Base-by-base conservation (phyloP, 2,888 invertebrate species). In the Omphaloscelis lunosa region DNA sequence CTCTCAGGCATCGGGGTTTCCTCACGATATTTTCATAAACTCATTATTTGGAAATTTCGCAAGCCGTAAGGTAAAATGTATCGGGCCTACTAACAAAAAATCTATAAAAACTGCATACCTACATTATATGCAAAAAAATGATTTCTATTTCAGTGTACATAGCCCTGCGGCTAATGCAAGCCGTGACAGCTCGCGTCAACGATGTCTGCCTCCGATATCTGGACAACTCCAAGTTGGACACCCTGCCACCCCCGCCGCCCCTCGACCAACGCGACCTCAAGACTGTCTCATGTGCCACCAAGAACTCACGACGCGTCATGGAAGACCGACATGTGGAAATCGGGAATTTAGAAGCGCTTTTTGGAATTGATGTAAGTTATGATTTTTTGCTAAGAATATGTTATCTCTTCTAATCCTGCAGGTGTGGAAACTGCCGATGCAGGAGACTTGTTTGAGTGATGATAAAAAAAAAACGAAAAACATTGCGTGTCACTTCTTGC, bases 291-390 rank as follows among this genome's bases (percentile, higher is more conserved):
- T 97, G 97, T 89, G 98, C 98, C 72, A 97, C 98, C 48, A 98
- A 98, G 95, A 99, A 99, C 95, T 97, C 97, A 56, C 97, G 99
- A 74, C 97, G 99, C 77, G 98, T 97, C 92, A 99, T 99, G 99
- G 99, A 99, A 95, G 99, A 99, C 94, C 97, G 99, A 68, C 98
- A 99, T 92, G 97, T 98, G 7, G 97, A 98, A 90, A 97, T 99
- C 79, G 98, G 98, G 70, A 98, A 99, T 92, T 97, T 99, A 89
- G 98, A 99, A 93, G 97, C 97, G 34, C 97, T 99, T 86, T 99
- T 98, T 95, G 98, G 97, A 90, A 97, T 98, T 88, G 97, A 98
- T 97, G 98, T 98, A 92, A 91, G 92, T 90, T 56, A 34, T 59
- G 29, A 20, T 58, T 27, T 58, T 27, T 27, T n/a, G 56, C n/a